phyloP scores from a whole-genome alignment of 2,797 vertebrate species.

The Sebastes taczanowskii region DNA sequence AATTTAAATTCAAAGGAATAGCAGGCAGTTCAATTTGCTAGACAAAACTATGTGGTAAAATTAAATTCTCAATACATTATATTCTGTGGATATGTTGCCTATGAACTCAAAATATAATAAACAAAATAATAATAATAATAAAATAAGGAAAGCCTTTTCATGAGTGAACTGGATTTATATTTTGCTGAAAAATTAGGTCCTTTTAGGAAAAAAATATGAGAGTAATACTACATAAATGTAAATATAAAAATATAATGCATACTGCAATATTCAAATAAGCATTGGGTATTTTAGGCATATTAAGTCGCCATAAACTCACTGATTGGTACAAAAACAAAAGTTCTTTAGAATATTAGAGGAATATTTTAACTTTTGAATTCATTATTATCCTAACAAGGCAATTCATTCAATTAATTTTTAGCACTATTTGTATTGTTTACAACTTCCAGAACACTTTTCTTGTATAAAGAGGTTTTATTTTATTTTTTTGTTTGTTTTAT shows the following conservation, averaged over 20 bases:
- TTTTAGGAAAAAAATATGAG: background rate
- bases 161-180: background rate
- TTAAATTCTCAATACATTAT: background rate
- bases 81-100: background rate
- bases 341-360: background rate
- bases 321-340: background rate
- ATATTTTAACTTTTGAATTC: background rate
- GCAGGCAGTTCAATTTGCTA: background rate
- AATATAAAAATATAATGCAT: background rate
- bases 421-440: no score
- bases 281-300: background rate
- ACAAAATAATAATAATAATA: no score
- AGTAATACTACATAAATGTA: background rate
- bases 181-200: background rate
- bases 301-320: background rate
- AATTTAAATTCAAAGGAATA: slow-evolving; percentile 12
- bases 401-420: background rate
- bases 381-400: background rate
- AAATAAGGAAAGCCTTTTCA: background rate
- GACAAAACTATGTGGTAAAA: background rate
- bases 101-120: background rate
- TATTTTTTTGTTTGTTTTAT: no score
- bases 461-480: no score
- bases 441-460: no score
- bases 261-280: background rate